A percentile compares a stretch with the other conserved stretches of the same genome.
These are phyloP conservation scores for Stictocephala bisonia DNA, from an alignment of 2,888 invertebrate genomes.

Conservation along the genomic window DNA sequence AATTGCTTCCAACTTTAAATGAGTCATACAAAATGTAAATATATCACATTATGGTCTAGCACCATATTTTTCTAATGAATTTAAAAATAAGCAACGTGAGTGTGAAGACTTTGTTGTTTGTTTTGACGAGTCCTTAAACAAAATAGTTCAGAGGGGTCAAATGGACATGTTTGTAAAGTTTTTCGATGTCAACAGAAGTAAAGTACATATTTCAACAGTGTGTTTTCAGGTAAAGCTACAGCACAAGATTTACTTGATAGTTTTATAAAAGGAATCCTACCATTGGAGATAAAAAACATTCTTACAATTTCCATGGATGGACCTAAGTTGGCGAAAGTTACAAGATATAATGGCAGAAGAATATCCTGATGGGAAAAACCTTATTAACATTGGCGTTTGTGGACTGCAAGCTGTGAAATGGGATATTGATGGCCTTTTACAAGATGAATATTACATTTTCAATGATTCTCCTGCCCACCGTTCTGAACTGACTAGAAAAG, in stretches of 20 bases:
- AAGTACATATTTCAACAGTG: too few species aligned
- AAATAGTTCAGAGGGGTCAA: neutral
- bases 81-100: neutral
- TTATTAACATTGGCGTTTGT: neutral
- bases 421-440: neutral
- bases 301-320: neutral
- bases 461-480: neutral
- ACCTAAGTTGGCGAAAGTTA: neutral
- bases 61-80: neutral
- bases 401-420: neutral
- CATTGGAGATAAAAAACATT: neutral
- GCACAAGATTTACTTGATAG: neutral
- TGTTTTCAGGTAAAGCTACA: neutral
- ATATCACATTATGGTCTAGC: neutral
- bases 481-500: neutral
- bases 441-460: neutral
- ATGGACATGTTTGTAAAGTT: slow-evolving; percentile 6
- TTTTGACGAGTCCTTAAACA: neutral
- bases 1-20: slow-evolving; percentile 6
- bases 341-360: neutral
- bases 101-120: slow-evolving; percentile 4
- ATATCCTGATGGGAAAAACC: neutral
- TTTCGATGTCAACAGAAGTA: neutral
- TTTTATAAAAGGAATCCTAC: neutral
- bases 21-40: neutral